Conservation (phyloP, 2,113 vertebrate genomes). For the Vombatus ursinus region DNA sequence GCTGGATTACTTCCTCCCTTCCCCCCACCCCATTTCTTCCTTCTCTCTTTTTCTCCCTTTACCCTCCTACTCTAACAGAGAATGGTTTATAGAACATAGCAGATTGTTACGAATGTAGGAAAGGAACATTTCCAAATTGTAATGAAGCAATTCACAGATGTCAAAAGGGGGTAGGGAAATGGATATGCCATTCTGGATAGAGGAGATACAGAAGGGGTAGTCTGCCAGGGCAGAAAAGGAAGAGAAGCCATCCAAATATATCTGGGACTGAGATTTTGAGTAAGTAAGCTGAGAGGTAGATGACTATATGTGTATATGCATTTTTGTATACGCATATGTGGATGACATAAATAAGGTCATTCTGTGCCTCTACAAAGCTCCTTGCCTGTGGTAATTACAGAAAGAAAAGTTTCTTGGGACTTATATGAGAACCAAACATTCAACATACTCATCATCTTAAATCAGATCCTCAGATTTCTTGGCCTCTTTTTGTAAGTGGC, state of each 20-base stretch:
- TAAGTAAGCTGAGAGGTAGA: neutral
- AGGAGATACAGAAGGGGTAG: slow-evolving; percentile 63
- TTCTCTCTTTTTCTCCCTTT: slow-evolving; percentile 59
- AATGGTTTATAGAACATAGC: slow-evolving; percentile 79
- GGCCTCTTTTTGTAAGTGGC: neutral
- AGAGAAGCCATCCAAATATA: slow-evolving; percentile 58
- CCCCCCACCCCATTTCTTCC: slow-evolving; percentile 55
- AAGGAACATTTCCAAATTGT: slow-evolving; percentile 78
- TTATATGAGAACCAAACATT: neutral
- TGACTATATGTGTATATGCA: neutral
- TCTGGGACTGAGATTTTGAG: slow-evolving; percentile 34
- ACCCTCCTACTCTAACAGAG: slow-evolving; percentile 72
- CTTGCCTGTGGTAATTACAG: neutral
- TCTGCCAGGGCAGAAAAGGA: slow-evolving; percentile 18
- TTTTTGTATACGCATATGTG: neutral
- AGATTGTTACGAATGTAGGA: slow-evolving; percentile 83
- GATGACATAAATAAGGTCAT: neutral
- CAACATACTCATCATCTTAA: neutral
- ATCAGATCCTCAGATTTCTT: neutral
- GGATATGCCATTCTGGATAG: slow-evolving; percentile 59
- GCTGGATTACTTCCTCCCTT: slow-evolving; percentile 79
- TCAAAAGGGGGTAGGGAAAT: slow-evolving; percentile 51
- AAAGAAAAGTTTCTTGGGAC: neutral
- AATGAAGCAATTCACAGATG: slow-evolving; percentile 80
- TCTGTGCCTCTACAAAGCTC: neutral